Percentiles rank a stretch among this genome's conserved stretches.
Conservation (phyloP, 2,888 invertebrate species). For the Scrobipalpa atriplicella region DNA sequence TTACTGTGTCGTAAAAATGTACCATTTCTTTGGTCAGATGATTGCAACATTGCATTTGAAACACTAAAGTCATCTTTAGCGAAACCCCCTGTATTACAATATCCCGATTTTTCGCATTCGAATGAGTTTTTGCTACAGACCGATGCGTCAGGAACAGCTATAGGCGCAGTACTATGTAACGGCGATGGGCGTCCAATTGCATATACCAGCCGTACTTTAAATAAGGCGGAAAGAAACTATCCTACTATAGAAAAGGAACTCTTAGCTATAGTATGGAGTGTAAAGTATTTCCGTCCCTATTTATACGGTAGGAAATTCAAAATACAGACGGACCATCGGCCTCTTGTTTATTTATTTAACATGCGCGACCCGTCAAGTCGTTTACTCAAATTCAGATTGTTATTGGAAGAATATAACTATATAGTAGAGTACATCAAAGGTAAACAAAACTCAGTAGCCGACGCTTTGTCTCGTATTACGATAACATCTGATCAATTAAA, state of each 20-base stretch:
- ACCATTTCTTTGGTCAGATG: constrained; percentile 17
- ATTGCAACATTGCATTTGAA: constrained; percentile 29
- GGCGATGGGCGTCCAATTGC: constrained; percentile 15
- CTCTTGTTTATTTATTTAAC: constrained; percentile 12
- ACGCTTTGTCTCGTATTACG: constrained; percentile 28
- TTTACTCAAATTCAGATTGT: constrained; percentile 7
- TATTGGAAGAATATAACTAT: constrained; percentile 19
- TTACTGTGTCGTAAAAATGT: constrained; percentile 24
- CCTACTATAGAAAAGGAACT: no score
- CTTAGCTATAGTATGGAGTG: constrained; percentile 19
- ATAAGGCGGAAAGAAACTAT: no score
- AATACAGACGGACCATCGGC: constrained; percentile 18
- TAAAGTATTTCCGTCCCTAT: constrained; percentile 22
- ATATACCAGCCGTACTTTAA: no score
- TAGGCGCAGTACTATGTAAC: constrained; percentile 24
- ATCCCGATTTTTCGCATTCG: constrained; percentile 23
- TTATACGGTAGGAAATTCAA: constrained; percentile 11
- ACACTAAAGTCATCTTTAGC: constrained; percentile 20
- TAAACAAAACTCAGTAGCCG: constrained; percentile 28
- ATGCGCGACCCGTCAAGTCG: constrained; percentile 23
- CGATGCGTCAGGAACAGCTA: constrained; percentile 20
- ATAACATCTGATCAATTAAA: constrained; percentile 31
- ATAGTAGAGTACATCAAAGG: constrained; percentile 23
- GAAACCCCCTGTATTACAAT: constrained; percentile 13
- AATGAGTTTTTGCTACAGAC: constrained; percentile 23